Conservation (phyloP, 2,797 vertebrate species). For the Malurus leucopterus region DNA sequence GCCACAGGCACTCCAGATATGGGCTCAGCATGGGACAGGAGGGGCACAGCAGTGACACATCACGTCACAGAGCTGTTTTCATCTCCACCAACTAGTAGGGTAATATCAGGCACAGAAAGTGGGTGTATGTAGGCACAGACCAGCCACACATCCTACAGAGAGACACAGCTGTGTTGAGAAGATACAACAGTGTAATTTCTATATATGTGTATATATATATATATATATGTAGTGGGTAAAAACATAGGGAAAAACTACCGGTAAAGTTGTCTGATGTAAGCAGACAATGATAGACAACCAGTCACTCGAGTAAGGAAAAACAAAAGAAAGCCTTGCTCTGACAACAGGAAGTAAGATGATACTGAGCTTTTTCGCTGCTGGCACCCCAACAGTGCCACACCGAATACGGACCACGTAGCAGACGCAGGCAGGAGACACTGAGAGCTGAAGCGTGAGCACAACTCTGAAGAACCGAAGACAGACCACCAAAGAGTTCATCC, state of each 20-base stretch:
- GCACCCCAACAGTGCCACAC: accelerated
- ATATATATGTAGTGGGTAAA: background rate
- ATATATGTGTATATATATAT: accelerated
- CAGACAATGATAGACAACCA: background rate
- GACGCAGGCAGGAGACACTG: accelerated
- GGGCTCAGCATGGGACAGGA: background rate
- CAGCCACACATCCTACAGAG: background rate
- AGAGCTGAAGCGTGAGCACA: background rate
- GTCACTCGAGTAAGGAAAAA: background rate
- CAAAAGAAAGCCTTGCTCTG: background rate
- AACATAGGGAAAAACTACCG: background rate
- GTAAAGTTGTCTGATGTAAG: background rate
- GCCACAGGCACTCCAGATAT: background rate
- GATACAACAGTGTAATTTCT: accelerated
- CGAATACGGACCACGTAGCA: accelerated
- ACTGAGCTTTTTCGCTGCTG: background rate
- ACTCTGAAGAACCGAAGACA: accelerated
- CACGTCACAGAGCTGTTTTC: background rate
- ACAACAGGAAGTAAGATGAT: background rate
- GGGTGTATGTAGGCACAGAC: background rate
- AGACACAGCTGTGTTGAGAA: background rate
- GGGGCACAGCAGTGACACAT: background rate
- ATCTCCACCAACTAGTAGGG: background rate
- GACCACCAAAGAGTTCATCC: accelerated
- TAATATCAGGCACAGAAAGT: background rate